phyloP scores from a whole-genome alignment of 2,888 invertebrate genomes.

The Piscicola geometra region DNA sequence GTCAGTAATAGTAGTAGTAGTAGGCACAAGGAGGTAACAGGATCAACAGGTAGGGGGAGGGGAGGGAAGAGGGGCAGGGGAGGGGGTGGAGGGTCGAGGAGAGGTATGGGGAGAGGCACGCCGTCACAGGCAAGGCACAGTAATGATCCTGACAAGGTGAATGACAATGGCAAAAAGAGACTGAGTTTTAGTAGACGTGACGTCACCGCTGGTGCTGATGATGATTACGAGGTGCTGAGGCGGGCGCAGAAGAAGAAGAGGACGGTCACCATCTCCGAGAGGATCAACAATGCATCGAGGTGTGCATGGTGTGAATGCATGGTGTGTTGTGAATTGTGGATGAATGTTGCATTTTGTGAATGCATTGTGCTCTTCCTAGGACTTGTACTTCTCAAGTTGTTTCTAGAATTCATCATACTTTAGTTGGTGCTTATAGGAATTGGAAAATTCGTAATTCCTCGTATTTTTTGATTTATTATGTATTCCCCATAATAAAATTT shows the following conservation, averaged over 20 bases:
- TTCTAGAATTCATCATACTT: too few relatives aligned
- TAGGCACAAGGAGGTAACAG: too few relatives aligned
- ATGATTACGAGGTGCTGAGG: neutral
- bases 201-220: neutral
- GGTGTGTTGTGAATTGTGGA: too few relatives aligned
- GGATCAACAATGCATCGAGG: conserved; percentile 15
- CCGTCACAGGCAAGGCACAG: neutral
- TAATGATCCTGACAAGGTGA: neutral
- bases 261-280: conserved; percentile 10
- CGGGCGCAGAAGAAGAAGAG: conserved; percentile 8
- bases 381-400: too few relatives aligned
- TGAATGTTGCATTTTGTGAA: too few relatives aligned
- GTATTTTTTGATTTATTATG: too few relatives aligned
- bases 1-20: too few relatives aligned
- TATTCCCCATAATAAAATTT: neutral
- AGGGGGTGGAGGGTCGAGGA: conserved; percentile 14
- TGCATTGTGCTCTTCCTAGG: too few relatives aligned
- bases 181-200: neutral
- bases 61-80: conserved; percentile 13
- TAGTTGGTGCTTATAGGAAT: too few relatives aligned
- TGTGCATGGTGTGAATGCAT: too few relatives aligned
- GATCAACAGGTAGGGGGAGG: neutral
- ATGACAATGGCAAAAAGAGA: neutral
- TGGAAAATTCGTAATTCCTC: too few relatives aligned
- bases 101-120: conserved; percentile 6